phyloP scores from a whole-genome alignment of 2,797 vertebrate genomes.

The Danio albolineatus region DNA sequence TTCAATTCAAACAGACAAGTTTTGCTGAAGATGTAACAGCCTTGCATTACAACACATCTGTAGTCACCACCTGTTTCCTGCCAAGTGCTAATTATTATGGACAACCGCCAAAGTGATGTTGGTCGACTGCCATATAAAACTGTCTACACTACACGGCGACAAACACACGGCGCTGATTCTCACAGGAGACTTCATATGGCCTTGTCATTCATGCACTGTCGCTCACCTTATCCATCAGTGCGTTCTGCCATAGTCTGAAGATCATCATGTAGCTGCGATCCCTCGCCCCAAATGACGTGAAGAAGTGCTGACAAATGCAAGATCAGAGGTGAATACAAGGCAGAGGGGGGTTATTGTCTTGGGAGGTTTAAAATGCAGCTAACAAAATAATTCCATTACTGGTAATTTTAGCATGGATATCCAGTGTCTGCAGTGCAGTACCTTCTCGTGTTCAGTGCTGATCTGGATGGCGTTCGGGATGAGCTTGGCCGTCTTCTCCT shows the following conservation, averaged over 20 bases:
- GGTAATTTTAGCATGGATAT: conserved; percentile 16
- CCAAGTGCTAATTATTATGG: conserved; percentile 8
- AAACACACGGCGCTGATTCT: neutral
- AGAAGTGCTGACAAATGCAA: conserved; percentile 84
- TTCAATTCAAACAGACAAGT: neutral
- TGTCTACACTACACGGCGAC: neutral
- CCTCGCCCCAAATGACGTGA: conserved; percentile 92
- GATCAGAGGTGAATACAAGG: conserved; percentile 7
- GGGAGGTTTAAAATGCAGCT: conserved; percentile 12
- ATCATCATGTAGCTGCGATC: conserved; percentile 93
- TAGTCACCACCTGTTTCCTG: conserved; percentile 9
- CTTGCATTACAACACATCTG: conserved; percentile 2
- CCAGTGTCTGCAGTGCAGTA: conserved; percentile 39
- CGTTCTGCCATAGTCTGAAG: conserved; percentile 93
- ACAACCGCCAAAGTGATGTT: neutral
- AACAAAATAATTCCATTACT: conserved; percentile 7
- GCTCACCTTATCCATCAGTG: conserved; percentile 88
- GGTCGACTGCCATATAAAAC: neutral
- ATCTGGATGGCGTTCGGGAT: conserved; percentile 95
- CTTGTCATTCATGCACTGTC: neutral
- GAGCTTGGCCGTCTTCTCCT: conserved; percentile 93
- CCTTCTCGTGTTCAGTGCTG: conserved; percentile 90
- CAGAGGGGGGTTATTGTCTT: neutral
- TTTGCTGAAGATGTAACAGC: neutral
- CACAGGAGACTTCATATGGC: neutral